Percentiles rank a stretch among this genome's conserved stretches.
These are phyloP conservation scores for Palythoa caribaeorum DNA, from an alignment of 92 coral and sea anemone species.

Conservation along the genomic window DNA sequence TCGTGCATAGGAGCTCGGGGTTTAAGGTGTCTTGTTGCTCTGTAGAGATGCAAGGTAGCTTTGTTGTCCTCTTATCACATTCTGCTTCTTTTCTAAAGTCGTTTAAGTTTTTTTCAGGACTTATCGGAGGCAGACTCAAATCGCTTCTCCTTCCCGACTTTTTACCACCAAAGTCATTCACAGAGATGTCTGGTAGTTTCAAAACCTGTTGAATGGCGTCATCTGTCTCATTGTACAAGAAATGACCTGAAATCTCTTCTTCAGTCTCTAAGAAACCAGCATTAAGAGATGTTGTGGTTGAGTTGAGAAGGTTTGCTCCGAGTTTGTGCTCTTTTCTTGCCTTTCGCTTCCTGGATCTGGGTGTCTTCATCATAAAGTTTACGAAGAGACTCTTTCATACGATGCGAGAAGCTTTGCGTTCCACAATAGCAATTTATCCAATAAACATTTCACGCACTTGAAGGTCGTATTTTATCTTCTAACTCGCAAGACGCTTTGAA, in stretches of 20 bases:
- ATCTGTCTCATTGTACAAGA: constrained; percentile 76
- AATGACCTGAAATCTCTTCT: constrained; percentile 72
- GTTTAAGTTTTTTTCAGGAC: constrained; percentile 62
- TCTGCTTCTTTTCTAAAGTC: constrained; percentile 55
- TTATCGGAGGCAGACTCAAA: constrained; percentile 75
- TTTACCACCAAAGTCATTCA: constrained; percentile 53
- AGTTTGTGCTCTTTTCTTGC: constrained; percentile 69
- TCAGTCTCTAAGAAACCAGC: constrained; percentile 51
- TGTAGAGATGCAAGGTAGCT: constrained; percentile 70
- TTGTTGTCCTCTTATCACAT: constrained; percentile 51
- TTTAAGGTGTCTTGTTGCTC: constrained; percentile 47
- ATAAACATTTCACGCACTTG: not conserved
- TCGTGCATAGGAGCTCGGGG: constrained; percentile 19
- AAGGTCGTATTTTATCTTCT: not conserved
- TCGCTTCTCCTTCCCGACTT: constrained; percentile 53
- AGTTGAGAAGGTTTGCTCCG: constrained; percentile 64
- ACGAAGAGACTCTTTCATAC: not conserved
- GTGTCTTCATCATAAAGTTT: constrained; percentile 62
- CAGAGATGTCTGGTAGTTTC: constrained; percentile 80
- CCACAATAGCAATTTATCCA: not conserved
- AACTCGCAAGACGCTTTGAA: not conserved
- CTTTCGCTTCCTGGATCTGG: constrained; percentile 68
- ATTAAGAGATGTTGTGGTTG: constrained; percentile 59
- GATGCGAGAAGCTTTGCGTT: not conserved
- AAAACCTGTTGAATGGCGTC: constrained; percentile 85